phyloP scores from a whole-genome alignment of 1,140 invertebrate genomes.

The Scylla paramamosain region DNA sequence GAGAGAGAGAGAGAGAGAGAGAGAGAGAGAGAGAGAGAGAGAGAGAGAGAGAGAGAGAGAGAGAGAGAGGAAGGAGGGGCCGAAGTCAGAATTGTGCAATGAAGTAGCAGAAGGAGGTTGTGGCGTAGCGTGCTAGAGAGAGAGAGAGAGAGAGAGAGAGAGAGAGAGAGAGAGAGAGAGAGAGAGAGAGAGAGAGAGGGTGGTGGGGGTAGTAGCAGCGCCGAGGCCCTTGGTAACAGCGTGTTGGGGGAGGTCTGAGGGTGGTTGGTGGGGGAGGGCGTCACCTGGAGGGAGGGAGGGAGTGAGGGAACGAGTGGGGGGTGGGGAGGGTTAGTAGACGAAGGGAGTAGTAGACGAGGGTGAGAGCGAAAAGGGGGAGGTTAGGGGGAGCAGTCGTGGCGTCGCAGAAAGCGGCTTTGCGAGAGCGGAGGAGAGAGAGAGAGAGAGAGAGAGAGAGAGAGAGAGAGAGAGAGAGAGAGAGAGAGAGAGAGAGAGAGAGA shows the following conservation, averaged over 20 bases:
- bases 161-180: conserved; percentile 50
- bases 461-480: neutral
- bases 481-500: neutral
- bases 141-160: neutral
- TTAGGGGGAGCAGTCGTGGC: neutral
- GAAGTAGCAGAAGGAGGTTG: neutral
- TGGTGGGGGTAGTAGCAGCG: neutral
- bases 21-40: conserved; percentile 18
- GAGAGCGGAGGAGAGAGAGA: neutral
- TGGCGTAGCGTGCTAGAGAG: neutral
- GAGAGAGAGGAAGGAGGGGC: conserved; percentile 17
- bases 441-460: conserved; percentile 37
- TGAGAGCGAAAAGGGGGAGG: neutral
- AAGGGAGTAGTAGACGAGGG: conserved; percentile 43
- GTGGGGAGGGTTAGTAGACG: conserved; percentile 35
- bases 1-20: neutral
- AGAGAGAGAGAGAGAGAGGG: conserved; percentile 27
- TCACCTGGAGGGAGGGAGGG: conserved; percentile 38
- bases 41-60: conserved; percentile 20
- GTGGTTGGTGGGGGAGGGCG: conserved; percentile 1
- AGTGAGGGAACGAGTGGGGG: neutral
- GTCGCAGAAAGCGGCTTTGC: neutral
- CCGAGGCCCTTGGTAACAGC: conserved; percentile 41
- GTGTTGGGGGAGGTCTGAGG: conserved; percentile 21
- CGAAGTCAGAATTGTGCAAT: neutral